Conservation (phyloP, 1,140 invertebrate genomes). For the Eriocheir sinensis region DNA sequence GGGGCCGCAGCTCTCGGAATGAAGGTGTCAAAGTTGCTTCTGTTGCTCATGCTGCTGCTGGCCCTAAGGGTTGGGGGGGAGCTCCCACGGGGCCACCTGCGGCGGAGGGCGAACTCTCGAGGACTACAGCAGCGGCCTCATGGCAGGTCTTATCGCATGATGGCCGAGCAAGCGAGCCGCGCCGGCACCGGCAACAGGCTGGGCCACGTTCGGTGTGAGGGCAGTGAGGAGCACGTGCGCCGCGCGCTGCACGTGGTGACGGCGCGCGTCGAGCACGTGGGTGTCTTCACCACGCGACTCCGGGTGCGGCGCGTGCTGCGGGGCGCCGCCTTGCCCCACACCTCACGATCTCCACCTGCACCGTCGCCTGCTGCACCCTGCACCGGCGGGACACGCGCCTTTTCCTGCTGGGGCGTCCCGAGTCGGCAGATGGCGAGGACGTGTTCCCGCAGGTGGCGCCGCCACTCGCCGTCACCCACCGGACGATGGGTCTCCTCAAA, state of each 20-base stretch:
- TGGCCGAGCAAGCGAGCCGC: conserved; percentile 44
- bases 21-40: neutral
- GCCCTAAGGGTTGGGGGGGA: conserved; percentile 29
- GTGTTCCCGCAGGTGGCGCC: conserved; percentile 66
- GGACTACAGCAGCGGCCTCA: neutral
- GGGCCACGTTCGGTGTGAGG: neutral
- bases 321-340: conserved; percentile 39
- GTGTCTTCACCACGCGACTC: neutral
- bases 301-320: conserved; percentile 47
- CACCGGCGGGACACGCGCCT: conserved; percentile 51
- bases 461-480: conserved; percentile 48
- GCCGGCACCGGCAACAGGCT: neutral
- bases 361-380: conserved; percentile 52
- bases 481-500: conserved; percentile 45
- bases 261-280: conserved; percentile 62
- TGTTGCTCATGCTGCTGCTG: conserved; percentile 52
- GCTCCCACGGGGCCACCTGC: conserved; percentile 9
- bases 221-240: neutral
- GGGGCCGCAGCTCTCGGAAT: neutral
- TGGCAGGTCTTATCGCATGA: neutral
- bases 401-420: conserved; percentile 65
- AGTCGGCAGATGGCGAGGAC: neutral
- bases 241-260: conserved; percentile 56
- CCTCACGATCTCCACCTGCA: conserved; percentile 56
- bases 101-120: neutral